Conservation (phyloP, 2,888 invertebrate species). For the Lordiphosa andalusiaca region DNA sequence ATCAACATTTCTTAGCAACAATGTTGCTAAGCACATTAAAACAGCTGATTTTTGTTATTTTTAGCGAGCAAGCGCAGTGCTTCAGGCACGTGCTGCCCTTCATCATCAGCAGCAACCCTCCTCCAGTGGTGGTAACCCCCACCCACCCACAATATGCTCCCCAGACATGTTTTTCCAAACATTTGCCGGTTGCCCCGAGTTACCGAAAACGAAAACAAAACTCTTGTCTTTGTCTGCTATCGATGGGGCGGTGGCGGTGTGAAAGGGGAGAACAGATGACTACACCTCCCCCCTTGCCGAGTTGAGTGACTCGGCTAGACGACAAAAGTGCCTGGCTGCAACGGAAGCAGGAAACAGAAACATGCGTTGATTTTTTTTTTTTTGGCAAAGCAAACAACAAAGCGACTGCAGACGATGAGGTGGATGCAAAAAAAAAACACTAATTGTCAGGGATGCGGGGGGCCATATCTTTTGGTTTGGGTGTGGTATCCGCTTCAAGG, state of each 20-base stretch:
- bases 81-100: slow-evolving; percentile 49
- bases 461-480: slow-evolving; percentile 8
- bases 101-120: slow-evolving; percentile 33
- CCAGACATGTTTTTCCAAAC: slow-evolving; percentile 53
- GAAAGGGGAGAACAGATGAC: background rate
- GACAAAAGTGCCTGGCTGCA: slow-evolving; percentile 21
- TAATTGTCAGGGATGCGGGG: slow-evolving; percentile 4
- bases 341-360: slow-evolving; percentile 53
- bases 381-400: slow-evolving; percentile 39
- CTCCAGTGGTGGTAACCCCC: slow-evolving; percentile 11
- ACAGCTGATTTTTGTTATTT: slow-evolving; percentile 48
- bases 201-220: slow-evolving; percentile 47
- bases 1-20: slow-evolving; percentile 23
- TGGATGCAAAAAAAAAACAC: slow-evolving; percentile 7
- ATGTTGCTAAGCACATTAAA: slow-evolving; percentile 11
- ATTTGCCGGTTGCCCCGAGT: slow-evolving; percentile 60
- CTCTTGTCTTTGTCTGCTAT: slow-evolving; percentile 41
- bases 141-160: slow-evolving; percentile 1
- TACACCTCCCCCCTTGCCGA: background rate
- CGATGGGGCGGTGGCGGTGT: slow-evolving; percentile 7
- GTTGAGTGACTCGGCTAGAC: slow-evolving; percentile 17
- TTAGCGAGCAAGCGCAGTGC: slow-evolving; percentile 54
- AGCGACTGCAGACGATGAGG: slow-evolving; percentile 1
- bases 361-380: slow-evolving; percentile 48
- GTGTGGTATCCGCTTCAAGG: slow-evolving; percentile 18